Conservation (phyloP, 2,113 vertebrate genomes). For the Notechis scutatus region DNA sequence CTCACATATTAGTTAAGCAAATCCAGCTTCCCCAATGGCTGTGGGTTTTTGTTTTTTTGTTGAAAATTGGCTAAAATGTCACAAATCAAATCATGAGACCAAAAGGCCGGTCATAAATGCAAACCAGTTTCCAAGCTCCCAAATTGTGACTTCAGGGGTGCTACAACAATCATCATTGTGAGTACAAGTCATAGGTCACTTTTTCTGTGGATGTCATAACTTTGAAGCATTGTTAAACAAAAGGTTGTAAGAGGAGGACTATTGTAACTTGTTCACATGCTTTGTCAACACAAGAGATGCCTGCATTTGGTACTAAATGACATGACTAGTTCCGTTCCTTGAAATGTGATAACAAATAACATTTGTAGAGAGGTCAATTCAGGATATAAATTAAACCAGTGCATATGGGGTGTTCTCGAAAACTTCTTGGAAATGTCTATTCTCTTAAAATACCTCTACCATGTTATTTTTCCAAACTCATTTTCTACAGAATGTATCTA, state of each 20-base stretch:
- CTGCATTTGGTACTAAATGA: background rate
- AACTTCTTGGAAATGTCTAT: background rate
- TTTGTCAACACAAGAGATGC: background rate
- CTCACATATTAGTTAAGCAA: background rate
- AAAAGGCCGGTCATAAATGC: background rate
- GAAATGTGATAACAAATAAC: background rate
- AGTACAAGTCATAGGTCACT: background rate
- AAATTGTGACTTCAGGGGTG: background rate
- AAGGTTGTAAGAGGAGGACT: background rate
- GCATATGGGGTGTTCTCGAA: background rate
- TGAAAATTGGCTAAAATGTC: background rate
- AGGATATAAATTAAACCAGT: background rate
- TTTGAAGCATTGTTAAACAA: background rate
- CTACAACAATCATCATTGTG: background rate
- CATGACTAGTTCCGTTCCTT: background rate
- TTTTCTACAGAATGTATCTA: background rate
- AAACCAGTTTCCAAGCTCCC: background rate
- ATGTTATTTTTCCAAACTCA: background rate
- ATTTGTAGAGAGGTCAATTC: background rate
- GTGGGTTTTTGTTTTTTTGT: background rate
- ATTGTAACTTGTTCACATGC: background rate
- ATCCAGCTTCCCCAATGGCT: background rate
- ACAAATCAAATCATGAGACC: background rate
- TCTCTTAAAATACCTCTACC: background rate
- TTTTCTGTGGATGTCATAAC: background rate